phyloP scores from a whole-genome alignment of 2,888 invertebrate genomes.

The Itoplectis maculator region DNA sequence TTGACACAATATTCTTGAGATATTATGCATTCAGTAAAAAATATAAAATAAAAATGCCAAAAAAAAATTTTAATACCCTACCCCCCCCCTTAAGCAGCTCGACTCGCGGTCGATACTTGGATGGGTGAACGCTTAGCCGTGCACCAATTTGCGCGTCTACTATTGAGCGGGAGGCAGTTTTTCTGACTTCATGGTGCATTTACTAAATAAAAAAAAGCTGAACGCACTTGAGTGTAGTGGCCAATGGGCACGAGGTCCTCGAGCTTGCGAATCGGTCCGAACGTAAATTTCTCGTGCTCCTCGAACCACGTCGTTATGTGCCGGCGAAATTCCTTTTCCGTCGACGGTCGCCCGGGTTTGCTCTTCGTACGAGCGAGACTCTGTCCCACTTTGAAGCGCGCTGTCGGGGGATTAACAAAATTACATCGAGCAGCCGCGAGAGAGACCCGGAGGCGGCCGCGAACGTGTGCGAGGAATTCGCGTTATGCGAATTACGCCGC shows the following conservation, averaged over 20 bases:
- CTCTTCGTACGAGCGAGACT: constrained; percentile 83
- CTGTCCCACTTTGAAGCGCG: constrained; percentile 83
- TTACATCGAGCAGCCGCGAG: not conserved
- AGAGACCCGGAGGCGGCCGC: not conserved
- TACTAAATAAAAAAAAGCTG: constrained; percentile 5
- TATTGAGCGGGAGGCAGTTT: too few species aligned
- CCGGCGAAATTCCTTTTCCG: constrained; percentile 75
- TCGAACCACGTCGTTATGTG: constrained; percentile 81
- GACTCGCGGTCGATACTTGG: too few species aligned
- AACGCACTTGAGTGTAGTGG: constrained; percentile 81
- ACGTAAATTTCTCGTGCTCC: constrained; percentile 77
- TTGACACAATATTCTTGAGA: too few species aligned
- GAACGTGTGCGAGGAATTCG: not conserved
- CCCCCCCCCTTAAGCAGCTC: too few species aligned
- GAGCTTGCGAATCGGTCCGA: constrained; percentile 55
- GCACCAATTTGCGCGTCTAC: too few species aligned
- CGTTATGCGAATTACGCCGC: not conserved
- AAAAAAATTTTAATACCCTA: too few species aligned
- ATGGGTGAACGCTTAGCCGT: too few species aligned
- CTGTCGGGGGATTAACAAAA: constrained; percentile 71
- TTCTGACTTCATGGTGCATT: too few species aligned
- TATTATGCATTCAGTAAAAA: too few species aligned
- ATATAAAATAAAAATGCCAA: too few species aligned
- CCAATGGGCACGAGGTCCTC: constrained; percentile 76
- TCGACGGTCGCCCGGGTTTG: constrained; percentile 71